These are phyloP conservation scores for Orthonevra nobilis DNA, from an alignment of 2,888 invertebrate species.

Conservation along the genomic window DNA sequence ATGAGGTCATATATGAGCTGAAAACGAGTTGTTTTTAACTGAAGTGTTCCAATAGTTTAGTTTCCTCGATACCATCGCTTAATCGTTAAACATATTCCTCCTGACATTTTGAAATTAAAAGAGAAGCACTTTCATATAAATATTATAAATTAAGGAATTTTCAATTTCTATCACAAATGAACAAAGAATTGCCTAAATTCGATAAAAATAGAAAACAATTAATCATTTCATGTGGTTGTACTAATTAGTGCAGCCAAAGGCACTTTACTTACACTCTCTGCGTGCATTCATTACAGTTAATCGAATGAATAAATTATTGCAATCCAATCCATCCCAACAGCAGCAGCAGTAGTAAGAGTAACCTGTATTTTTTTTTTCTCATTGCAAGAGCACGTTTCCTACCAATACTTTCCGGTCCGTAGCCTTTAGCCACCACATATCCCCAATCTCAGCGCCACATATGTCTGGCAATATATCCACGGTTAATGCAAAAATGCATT, in stretches of 20 bases:
- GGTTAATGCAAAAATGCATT: constrained; percentile 34
- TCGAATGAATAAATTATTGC: constrained; percentile 56
- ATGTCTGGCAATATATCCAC: neutral
- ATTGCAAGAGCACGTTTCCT: constrained; percentile 32
- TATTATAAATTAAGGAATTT: too few relatives aligned
- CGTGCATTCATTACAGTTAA: constrained; percentile 33
- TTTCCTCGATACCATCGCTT: too few relatives aligned
- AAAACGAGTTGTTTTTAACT: too few relatives aligned
- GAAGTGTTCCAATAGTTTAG: too few relatives aligned
- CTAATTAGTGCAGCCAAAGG: constrained; percentile 57
- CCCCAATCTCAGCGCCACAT: neutral
- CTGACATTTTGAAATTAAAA: too few relatives aligned
- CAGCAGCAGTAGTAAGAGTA: too few relatives aligned
- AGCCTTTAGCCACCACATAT: constrained; percentile 21
- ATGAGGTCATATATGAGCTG: too few relatives aligned
- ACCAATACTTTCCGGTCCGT: constrained; percentile 58
- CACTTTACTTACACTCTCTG: constrained; percentile 13
- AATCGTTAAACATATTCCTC: too few relatives aligned
- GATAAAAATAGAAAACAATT: too few relatives aligned
- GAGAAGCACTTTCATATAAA: too few relatives aligned
- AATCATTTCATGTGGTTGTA: constrained; percentile 48
- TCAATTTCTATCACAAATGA: too few relatives aligned
- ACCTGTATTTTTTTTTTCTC: constrained; percentile 1
- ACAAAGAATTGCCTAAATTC: too few relatives aligned
- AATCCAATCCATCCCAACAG: constrained; percentile 56